Conservation (phyloP, 2,797 vertebrate species). For the Syndactyla subalaris region DNA sequence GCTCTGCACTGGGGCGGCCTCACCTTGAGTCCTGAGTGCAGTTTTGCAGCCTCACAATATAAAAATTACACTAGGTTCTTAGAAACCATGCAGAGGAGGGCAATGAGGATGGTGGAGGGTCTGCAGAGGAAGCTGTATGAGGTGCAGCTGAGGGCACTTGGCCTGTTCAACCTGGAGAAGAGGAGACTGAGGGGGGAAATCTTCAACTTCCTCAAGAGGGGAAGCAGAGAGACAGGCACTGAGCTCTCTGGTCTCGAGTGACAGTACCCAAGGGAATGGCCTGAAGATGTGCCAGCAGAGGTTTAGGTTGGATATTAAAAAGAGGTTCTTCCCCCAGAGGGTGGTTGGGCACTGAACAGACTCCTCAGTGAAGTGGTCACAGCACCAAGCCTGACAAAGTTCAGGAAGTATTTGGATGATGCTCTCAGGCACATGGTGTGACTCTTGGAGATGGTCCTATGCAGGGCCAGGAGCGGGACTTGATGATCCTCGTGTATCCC, state of each 20-base stretch:
- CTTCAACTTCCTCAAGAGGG: background rate
- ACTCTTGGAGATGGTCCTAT: background rate
- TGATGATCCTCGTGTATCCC: too few species aligned
- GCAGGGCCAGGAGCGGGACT: background rate
- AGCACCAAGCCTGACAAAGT: background rate
- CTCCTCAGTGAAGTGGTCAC: background rate
- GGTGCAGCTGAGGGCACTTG: background rate
- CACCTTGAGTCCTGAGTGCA: background rate
- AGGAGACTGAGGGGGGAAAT: background rate
- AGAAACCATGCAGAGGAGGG: background rate
- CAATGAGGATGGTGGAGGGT: accelerated
- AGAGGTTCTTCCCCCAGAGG: background rate
- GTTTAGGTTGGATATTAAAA: background rate
- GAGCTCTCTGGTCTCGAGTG: background rate
- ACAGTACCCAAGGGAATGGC: background rate
- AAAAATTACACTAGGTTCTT: background rate
- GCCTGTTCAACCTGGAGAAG: background rate
- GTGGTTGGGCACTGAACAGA: background rate
- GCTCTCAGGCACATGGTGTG: too few species aligned
- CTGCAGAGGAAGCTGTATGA: accelerated
- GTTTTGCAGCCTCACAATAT: background rate
- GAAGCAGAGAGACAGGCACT: background rate
- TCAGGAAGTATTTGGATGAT: background rate
- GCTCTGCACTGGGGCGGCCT: accelerated
- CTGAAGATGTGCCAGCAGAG: background rate